Evolutionary conservation across 2,888 invertebrate genomes (phyloP).

Genomic region (Ligdia adustata): DNA sequence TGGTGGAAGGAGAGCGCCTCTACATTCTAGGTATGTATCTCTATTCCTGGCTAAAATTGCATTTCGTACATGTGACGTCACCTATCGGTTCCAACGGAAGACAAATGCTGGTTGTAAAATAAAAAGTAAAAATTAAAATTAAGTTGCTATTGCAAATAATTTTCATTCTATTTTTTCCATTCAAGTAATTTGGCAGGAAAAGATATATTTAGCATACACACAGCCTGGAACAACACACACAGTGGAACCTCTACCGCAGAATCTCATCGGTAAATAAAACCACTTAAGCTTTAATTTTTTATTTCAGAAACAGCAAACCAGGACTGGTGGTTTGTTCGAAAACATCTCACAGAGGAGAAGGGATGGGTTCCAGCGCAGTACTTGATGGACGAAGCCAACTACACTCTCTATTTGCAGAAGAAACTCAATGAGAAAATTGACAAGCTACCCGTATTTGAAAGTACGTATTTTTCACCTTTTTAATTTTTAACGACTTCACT

Average conservation of each 20-base stretch:
- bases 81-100: no score
- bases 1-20: conserved; percentile 95
- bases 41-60: not conserved
- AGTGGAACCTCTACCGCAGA: no score
- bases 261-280: no score
- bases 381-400: conserved; percentile 91
- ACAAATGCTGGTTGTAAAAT: no score
- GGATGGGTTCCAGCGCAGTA: conserved; percentile 97
- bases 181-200: no score
- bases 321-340: conserved; percentile 97
- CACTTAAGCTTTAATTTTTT: not conserved
- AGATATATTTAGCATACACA: no score
- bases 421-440: conserved; percentile 96
- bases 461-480: conserved; percentile 88
- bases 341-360: conserved; percentile 94
- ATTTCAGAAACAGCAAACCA: conserved; percentile 89
- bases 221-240: no score
- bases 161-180: no score
- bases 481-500: no score
- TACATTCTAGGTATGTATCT: conserved; percentile 87
- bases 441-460: conserved; percentile 95
- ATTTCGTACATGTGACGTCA: no score
- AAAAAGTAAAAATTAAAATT: no score
- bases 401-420: conserved; percentile 92
- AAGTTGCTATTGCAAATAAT: no score